These are phyloP conservation scores for Hemicordylus capensis DNA, from an alignment of 2,113 vertebrate genomes.

Conservation along the genomic window DNA sequence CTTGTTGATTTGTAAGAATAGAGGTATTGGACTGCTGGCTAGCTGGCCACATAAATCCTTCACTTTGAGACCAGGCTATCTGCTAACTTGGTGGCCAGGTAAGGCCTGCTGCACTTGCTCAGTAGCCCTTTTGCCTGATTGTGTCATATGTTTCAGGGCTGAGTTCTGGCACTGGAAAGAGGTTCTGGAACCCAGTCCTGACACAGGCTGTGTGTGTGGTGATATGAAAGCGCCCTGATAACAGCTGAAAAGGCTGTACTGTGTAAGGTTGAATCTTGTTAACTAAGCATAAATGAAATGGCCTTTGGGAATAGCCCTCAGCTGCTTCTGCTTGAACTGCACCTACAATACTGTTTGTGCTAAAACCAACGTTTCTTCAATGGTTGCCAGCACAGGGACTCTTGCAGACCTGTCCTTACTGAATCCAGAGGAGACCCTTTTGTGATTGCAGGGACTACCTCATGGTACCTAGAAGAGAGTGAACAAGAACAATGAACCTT, in stretches of 20 bases:
- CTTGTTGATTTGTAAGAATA: background rate
- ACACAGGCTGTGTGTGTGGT: background rate
- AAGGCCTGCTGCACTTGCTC: background rate
- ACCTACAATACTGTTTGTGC: background rate
- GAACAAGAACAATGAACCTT: no score
- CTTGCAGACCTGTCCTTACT: background rate
- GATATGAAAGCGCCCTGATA: background rate
- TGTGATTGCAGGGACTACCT: background rate
- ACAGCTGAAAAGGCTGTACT: background rate
- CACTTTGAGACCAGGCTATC: background rate
- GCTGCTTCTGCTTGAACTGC: background rate
- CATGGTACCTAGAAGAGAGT: background rate
- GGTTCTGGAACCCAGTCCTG: no score
- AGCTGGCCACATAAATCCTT: background rate
- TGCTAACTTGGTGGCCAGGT: no score
- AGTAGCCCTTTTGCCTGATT: background rate
- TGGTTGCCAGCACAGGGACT: background rate
- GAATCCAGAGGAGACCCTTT: background rate
- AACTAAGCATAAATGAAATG: background rate
- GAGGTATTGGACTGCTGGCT: background rate
- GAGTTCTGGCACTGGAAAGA: background rate
- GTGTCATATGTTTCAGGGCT: background rate
- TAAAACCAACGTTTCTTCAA: background rate
- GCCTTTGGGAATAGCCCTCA: background rate
- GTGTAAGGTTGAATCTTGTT: background rate